Evolutionary conservation across 2,113 vertebrate species (phyloP).

Genomic region (Engystomops pustulosus): DNA sequence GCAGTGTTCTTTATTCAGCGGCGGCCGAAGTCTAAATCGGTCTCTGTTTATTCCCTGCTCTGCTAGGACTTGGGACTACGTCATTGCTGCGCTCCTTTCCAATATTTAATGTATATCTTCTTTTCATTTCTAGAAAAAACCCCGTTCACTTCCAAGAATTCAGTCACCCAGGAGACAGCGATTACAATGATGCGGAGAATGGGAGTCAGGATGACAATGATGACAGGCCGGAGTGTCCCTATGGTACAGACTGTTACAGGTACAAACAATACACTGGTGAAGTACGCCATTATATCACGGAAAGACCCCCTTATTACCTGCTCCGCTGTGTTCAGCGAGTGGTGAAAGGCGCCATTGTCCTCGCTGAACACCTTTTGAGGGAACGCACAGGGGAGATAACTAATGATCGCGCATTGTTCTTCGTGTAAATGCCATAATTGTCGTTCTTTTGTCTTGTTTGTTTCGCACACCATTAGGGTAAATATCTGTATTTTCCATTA

Average conservation of each 20-base stretch:
- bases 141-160: conserved; percentile 79
- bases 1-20: too few species aligned
- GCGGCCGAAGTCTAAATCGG: too few species aligned
- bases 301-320: neutral
- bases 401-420: neutral
- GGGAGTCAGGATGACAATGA: conserved; percentile 56
- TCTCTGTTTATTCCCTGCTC: too few species aligned
- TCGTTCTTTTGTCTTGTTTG: neutral
- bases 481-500: neutral
- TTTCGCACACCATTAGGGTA: neutral
- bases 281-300: neutral
- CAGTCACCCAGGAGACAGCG: conserved; percentile 76
- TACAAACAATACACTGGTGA: conserved; percentile 56
- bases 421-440: neutral
- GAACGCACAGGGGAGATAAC: neutral
- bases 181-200: conserved; percentile 61
- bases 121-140: conserved; percentile 74
- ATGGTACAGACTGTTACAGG: conserved; percentile 78
- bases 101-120: conserved; percentile 50
- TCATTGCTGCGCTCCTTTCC: neutral
- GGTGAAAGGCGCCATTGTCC: neutral
- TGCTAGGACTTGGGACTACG: too few species aligned
- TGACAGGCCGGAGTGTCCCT: conserved; percentile 72
- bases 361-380: neutral
- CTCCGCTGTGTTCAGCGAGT: neutral